phyloP scores from a whole-genome alignment of 2,797 vertebrate genomes.

The Anguilla megastoma region DNA sequence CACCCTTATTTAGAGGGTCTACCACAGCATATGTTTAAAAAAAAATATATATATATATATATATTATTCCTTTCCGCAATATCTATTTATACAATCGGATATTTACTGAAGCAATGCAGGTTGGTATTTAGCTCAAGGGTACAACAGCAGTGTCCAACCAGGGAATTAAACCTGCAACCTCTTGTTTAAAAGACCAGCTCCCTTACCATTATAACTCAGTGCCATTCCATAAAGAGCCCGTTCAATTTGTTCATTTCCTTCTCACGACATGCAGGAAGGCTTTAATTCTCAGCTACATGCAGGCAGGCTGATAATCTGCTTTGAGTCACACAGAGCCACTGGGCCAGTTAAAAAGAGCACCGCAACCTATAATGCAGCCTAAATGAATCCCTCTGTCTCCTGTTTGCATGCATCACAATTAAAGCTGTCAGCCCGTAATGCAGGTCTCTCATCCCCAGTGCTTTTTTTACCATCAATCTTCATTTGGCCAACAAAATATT shows the following conservation, averaged over 20 bases:
- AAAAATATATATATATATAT: too few species aligned
- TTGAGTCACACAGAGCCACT: slow-evolving; percentile 15
- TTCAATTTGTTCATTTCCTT: not conserved
- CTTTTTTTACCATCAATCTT: slow-evolving; percentile 18
- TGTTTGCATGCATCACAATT: slow-evolving; percentile 24
- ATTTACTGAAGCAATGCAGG: not conserved
- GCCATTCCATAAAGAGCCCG: not conserved
- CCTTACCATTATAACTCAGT: too few species aligned
- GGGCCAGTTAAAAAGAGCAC: not conserved
- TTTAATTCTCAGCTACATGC: not conserved
- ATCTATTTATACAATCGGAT: not conserved
- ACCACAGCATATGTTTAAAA: too few species aligned
- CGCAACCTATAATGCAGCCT: not conserved
- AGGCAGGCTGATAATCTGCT: slow-evolving; percentile 14
- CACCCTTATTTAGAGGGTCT: not conserved
- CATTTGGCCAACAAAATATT: slow-evolving; percentile 16
- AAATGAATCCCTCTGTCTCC: slow-evolving; percentile 22
- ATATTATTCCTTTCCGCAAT: not conserved
- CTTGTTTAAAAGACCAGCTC: too few species aligned
- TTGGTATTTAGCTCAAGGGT: not conserved
- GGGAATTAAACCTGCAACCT: too few species aligned
- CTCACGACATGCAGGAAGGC: not conserved
- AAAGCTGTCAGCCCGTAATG: slow-evolving; percentile 15
- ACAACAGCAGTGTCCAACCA: too few species aligned
- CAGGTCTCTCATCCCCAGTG: not conserved